phyloP scores from a whole-genome alignment of 2,113 vertebrate species.

The Gulo gulo region DNA sequence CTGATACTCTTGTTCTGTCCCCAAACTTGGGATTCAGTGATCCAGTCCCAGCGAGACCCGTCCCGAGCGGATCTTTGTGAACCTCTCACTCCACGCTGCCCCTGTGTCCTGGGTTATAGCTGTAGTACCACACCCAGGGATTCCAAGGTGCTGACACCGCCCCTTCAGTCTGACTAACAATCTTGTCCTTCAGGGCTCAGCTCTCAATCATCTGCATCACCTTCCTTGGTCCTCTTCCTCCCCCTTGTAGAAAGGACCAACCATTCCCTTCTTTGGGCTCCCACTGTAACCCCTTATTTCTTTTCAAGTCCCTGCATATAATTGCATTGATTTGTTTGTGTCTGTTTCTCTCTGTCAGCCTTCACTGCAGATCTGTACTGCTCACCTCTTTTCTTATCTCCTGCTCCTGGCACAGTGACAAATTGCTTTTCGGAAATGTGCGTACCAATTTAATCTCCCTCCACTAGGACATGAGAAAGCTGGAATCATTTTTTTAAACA shows the following conservation, averaged over 20 bases:
- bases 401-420: not conserved
- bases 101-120: not conserved
- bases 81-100: not conserved
- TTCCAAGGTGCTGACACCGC: not conserved
- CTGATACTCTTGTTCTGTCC: not conserved
- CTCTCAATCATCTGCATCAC: not conserved
- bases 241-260: not conserved
- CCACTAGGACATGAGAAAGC: not conserved
- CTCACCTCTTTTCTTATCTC: not conserved
- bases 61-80: not conserved
- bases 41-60: not conserved
- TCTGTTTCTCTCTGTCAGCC: not conserved
- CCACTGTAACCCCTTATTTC: not conserved
- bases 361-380: not conserved
- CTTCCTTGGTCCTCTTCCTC: not conserved
- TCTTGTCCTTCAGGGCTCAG: not conserved
- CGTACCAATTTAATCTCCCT: not conserved
- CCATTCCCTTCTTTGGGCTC: not conserved
- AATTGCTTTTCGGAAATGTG: not conserved
- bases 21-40: not conserved
- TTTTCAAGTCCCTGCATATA: not conserved
- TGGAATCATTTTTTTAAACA: not conserved
- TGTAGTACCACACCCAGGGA: not conserved
- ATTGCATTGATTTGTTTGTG: not conserved
- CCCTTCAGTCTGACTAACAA: not conserved